phyloP scores from a whole-genome alignment of 1,140 invertebrate species.

The Drosophila carrolli region DNA sequence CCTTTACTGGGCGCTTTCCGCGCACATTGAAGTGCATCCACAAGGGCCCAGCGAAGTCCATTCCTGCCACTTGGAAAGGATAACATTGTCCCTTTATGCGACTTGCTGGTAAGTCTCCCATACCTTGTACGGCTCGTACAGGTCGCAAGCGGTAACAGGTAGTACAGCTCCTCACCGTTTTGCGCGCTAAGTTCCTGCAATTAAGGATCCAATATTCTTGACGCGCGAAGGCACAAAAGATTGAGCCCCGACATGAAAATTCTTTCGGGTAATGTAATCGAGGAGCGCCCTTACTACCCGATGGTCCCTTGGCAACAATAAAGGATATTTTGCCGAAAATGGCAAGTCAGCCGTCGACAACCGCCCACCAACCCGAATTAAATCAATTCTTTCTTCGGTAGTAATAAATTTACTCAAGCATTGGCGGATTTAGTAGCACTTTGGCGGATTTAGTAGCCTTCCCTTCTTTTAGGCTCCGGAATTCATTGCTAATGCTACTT shows the following conservation, averaged over 20 bases:
- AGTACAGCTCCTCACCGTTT: background rate
- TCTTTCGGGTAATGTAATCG: background rate
- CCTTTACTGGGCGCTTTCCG: too few relatives aligned
- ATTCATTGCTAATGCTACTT: too few relatives aligned
- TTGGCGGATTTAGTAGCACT: too few relatives aligned
- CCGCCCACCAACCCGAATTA: conserved; percentile 1
- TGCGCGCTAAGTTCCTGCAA: background rate
- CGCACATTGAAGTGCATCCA: too few relatives aligned
- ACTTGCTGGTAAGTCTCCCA: too few relatives aligned
- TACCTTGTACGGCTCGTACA: background rate
- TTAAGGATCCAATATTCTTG: background rate
- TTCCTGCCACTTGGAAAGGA: too few relatives aligned
- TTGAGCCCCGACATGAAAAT: background rate
- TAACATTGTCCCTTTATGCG: too few relatives aligned
- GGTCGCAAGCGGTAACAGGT: background rate
- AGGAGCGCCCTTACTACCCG: background rate
- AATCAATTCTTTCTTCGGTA: too few relatives aligned
- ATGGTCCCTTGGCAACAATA: background rate
- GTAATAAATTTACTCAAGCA: too few relatives aligned
- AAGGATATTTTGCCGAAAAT: background rate
- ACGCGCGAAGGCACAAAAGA: background rate
- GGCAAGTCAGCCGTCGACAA: background rate
- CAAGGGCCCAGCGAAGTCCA: too few relatives aligned
- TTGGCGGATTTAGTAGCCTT: too few relatives aligned
- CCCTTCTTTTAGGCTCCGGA: too few relatives aligned